Conservation (phyloP, 2,113 vertebrate species). For the Colius striatus region DNA sequence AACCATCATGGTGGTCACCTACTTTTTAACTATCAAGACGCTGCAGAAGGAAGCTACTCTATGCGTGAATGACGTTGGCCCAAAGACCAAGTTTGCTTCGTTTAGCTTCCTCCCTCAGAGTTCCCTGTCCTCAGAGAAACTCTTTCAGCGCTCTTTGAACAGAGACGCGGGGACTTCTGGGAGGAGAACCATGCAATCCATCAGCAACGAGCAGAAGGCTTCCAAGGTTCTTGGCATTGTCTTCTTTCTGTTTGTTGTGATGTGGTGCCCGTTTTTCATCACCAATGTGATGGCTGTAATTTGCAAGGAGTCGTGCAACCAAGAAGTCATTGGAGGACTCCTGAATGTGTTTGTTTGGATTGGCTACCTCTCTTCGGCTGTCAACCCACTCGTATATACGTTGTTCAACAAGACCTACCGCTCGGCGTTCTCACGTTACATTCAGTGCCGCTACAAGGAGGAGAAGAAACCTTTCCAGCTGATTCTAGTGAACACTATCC, state of each 20-base stretch:
- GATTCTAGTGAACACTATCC: conserved; percentile 94
- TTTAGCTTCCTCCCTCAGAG: conserved; percentile 88
- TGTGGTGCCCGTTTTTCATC: conserved; percentile 99
- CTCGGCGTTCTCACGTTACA: conserved; percentile 89
- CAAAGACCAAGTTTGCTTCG: conserved; percentile 86
- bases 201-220: conserved; percentile 96
- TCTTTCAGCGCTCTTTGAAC: conserved; percentile 86
- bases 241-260: conserved; percentile 95
- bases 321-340: conserved; percentile 81
- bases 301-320: conserved; percentile 84
- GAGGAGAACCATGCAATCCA: conserved; percentile 91
- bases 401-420: conserved; percentile 95
- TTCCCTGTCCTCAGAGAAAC: conserved; percentile 90
- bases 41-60: conserved; percentile 92
- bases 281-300: conserved; percentile 93
- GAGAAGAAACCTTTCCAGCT: conserved; percentile 90
- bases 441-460: conserved; percentile 89
- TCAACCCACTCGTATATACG: conserved; percentile 94
- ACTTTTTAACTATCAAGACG: conserved; percentile 91
- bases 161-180: conserved; percentile 77
- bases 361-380: conserved; percentile 93
- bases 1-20: conserved; percentile 95
- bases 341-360: conserved; percentile 97
- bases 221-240: conserved; percentile 97
- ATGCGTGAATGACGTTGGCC: conserved; percentile 85